Base-by-base conservation (phyloP, 2,888 invertebrate species). In the Geophilus truncorum region DNA sequence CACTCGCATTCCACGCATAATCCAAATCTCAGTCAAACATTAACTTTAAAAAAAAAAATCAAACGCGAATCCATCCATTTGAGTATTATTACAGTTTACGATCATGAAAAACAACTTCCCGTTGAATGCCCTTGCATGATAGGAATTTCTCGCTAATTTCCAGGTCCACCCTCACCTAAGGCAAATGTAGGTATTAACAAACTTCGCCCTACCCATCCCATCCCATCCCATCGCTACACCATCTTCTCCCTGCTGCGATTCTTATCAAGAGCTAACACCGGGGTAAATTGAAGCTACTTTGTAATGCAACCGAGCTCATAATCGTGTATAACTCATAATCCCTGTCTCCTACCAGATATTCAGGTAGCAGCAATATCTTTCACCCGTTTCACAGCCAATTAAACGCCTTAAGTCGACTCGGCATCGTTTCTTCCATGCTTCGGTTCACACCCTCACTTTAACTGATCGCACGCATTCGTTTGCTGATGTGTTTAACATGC, bases 71-170 rank as follows among this genome's bases (percentile, higher is more conserved):
- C 70, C 25, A 70, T 25, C 23, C 70, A 70, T 70, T 12, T 28
- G 28, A 12, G 25, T 28, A 70, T 70, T 25, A 70, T 70, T 70
- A 25, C 70, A 28, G 15, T 70, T 70, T 25, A 70, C 28, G 70
- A 70, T 28, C 28, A 15, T 70, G 70, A 70, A 70, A 28, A 28
- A 70, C 70, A 28, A 70, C 70, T 70, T 70, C 70, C 70, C 70
- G 51, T 70, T 28, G 70, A 70, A 70, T 70, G 70, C 70, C 70
- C 70, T 25, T 70, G 70, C 70, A 28, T 28, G 70, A 70, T 51
- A 51, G 70, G 70, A 70, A 70, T 70, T 70, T 70, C 70, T 70
- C 70, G 70, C 70, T 70, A 70, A 70, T 70, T 70, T 70, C 28
- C 70, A 28, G 70, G 28, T 70, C 70, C 70, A 70, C 70, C 70